Base-by-base conservation (phyloP, 2,888 invertebrate species). In the Elegia similella region DNA sequence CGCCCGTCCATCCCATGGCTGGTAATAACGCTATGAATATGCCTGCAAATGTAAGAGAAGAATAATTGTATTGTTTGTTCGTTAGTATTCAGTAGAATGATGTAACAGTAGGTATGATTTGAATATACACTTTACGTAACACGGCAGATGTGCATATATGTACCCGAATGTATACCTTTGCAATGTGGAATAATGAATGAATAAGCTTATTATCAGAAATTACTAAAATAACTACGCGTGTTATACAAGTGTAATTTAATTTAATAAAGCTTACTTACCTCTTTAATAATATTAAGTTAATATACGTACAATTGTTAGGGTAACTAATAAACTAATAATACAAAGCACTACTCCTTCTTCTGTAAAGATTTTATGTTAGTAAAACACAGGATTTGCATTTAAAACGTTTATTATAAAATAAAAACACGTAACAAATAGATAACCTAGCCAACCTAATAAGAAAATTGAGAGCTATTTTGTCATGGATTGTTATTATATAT, bases 1-100 rank as follows among this genome's bases (percentile, higher is more conserved):
- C 78, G 12, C 92, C 92, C 7, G 81, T 82, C 82, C 82, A 82
- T 13, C 82, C 82, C 79, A 82, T 80, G 0, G 80, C 81, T 55
- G 82, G 82, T 58, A 82, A 67, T 59, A 74, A 76, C 15, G 82
- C 72, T 59, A 82, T 68, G 63, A 80, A 81, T 63, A 81, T 72
- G 53, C 78, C 82, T 82, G 80, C 58, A 72, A 74, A 60, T 16
- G 52, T n/a, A 23, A 42, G 13, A 52, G 2, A 53, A 7, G 7
- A 30, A 29, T 30, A 29, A 5, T 8, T n/a, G n/a, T n/a, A n/a
- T 29, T n/a, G 43, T 15, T 13, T 15, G 13, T 43, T 3, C 5
- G 23, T 23, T 5, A 23, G 23, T 5, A 23, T 23, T 5, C 23
- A 23, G 23, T 5, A 23, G 23, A 23, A n/a, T 23, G 5, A 23